phyloP scores from a whole-genome alignment of 2,113 vertebrate species.

The Octodon degus region DNA sequence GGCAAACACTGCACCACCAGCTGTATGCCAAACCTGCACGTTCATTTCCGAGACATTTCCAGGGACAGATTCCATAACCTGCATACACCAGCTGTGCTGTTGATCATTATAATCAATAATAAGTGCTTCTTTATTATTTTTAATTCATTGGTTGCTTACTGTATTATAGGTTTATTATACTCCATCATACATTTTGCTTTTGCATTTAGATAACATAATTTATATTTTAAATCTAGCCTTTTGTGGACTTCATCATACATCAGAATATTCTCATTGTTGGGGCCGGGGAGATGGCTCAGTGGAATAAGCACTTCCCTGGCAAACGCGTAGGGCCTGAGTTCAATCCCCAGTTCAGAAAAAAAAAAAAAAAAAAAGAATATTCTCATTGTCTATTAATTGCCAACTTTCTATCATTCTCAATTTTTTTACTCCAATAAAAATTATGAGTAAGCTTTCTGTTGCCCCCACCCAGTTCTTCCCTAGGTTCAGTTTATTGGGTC shows the following conservation, averaged over 20 bases:
- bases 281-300: too few species aligned
- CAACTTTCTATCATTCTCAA: neutral
- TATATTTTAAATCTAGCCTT: neutral
- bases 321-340: too few species aligned
- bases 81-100: neutral
- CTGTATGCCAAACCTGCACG: neutral
- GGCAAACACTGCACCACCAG: neutral
- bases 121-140: neutral
- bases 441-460: neutral
- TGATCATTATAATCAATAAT: slow-evolving; percentile 15
- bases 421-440: neutral
- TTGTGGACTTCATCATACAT: neutral
- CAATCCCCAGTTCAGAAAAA: too few species aligned
- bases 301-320: too few species aligned
- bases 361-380: too few species aligned
- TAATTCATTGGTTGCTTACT: neutral
- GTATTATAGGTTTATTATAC: neutral
- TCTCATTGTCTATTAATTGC: neutral
- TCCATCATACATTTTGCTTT: neutral
- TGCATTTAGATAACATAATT: neutral
- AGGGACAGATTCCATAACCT: neutral
- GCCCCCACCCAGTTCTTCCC: neutral
- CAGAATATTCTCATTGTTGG: neutral
- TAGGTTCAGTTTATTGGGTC: neutral
- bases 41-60: neutral